These are phyloP conservation scores for Emydocephalus ijimae DNA, from an alignment of 2,113 vertebrate species.

Conservation along the genomic window DNA sequence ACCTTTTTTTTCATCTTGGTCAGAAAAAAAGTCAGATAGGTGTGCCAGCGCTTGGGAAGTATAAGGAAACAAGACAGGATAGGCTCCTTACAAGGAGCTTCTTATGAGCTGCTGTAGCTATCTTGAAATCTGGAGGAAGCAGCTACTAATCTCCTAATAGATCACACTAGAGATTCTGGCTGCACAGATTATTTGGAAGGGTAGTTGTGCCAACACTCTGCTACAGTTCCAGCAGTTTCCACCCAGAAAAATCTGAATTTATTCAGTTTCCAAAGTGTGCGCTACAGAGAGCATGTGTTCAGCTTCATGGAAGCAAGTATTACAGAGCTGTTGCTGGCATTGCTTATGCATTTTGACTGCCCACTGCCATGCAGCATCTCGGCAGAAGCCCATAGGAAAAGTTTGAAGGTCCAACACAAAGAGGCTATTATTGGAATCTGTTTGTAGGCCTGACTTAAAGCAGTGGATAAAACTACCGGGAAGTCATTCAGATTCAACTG, in stretches of 20 bases:
- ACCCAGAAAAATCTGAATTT: slow-evolving; percentile 53
- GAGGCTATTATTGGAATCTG: slow-evolving; percentile 46
- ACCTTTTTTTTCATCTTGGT: neutral
- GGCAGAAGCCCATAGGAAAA: slow-evolving; percentile 50
- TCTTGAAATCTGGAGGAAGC: slow-evolving; percentile 30
- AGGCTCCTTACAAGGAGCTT: slow-evolving; percentile 4
- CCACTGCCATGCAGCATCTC: slow-evolving; percentile 43
- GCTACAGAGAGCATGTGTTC: slow-evolving; percentile 48
- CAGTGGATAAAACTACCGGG: neutral
- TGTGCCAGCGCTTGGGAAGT: neutral
- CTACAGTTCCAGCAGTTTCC: slow-evolving; percentile 43
- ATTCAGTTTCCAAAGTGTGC: slow-evolving; percentile 17
- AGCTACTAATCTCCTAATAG: slow-evolving; percentile 40
- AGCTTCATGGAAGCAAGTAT: slow-evolving; percentile 45
- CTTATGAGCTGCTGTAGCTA: slow-evolving; percentile 34
- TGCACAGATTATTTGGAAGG: slow-evolving; percentile 37
- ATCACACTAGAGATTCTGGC: slow-evolving; percentile 47
- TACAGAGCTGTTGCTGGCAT: slow-evolving; percentile 59
- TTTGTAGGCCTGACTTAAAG: slow-evolving; percentile 47
- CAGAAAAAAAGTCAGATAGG: neutral
- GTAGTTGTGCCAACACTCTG: slow-evolving; percentile 44
- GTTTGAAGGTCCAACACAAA: slow-evolving; percentile 44
- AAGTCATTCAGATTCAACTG: slow-evolving; percentile 31
- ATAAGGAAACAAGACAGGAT: neutral
- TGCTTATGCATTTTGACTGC: slow-evolving; percentile 41